Conservation (phyloP, 2,888 invertebrate genomes). For the Pyrrhosoma nymphula region DNA sequence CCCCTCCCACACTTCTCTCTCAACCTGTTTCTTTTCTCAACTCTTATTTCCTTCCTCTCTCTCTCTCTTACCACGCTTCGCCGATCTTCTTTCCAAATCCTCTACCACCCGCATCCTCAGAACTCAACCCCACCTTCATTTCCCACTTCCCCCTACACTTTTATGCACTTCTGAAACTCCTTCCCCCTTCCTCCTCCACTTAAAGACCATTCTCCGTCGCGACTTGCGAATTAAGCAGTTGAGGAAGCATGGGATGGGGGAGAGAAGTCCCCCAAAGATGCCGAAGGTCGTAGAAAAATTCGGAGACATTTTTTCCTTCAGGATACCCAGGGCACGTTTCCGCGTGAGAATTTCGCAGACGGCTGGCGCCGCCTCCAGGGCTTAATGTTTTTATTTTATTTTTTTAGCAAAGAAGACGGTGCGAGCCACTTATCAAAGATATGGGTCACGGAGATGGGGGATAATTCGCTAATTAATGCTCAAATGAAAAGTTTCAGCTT, state of each 20-base stretch:
- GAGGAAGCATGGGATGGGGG: no score
- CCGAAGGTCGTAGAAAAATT: neutral
- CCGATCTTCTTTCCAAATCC: neutral
- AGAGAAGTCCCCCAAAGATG: no score
- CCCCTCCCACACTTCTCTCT: neutral
- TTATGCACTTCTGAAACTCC: neutral
- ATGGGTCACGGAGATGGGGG: neutral
- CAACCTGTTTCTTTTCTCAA: conserved; percentile 4
- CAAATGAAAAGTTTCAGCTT: neutral
- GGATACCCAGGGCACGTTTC: neutral
- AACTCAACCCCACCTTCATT: neutral
- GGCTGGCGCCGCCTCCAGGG: neutral
- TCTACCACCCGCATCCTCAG: neutral
- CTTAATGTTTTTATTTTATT: neutral
- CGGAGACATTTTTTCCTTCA: neutral
- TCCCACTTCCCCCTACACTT: neutral
- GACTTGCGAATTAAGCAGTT: neutral
- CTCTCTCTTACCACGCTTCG: neutral
- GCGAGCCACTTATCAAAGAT: neutral
- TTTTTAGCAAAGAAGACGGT: neutral
- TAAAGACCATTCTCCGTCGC: neutral
- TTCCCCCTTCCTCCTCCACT: neutral
- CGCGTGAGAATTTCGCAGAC: neutral
- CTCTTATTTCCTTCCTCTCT: neutral
- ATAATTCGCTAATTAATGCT: neutral